A percentile compares a stretch with the other conserved stretches of the same genome.
Conservation (phyloP, 2,888 invertebrate genomes). For the Metacarcinus magister region DNA sequence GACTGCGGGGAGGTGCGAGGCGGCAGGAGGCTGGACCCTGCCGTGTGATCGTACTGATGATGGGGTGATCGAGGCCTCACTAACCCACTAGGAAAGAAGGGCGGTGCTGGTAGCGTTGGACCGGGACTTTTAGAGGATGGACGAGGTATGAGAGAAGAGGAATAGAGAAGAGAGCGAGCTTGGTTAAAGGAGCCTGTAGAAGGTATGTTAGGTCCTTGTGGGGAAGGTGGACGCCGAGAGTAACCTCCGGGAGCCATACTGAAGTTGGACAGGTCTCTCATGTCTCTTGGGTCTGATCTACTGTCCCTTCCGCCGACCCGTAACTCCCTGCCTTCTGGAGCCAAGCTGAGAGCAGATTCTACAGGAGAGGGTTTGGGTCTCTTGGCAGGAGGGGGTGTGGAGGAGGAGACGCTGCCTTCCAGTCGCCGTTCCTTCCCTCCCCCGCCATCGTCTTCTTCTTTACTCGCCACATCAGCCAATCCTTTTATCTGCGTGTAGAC, state of each 20-base stretch:
- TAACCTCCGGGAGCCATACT: constrained; percentile 72
- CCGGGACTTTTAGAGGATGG: constrained; percentile 80
- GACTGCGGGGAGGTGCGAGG: constrained; percentile 82
- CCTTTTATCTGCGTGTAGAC: constrained; percentile 80
- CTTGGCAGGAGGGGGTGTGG: constrained; percentile 76
- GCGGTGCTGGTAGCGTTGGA: constrained; percentile 71
- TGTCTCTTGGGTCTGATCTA: constrained; percentile 69
- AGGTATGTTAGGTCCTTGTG: constrained; percentile 68
- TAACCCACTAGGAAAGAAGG: constrained; percentile 79
- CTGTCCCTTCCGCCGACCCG: constrained; percentile 65
- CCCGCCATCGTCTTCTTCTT: constrained; percentile 79
- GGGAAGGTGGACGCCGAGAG: constrained; percentile 76
- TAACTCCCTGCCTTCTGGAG: constrained; percentile 56
- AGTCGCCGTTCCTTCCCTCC: constrained; percentile 74
- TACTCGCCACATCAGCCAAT: constrained; percentile 81
- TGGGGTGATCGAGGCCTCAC: constrained; percentile 81
- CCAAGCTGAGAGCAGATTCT: constrained; percentile 56
- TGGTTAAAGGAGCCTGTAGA: constrained; percentile 67
- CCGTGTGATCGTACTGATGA: constrained; percentile 78
- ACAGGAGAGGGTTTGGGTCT: constrained; percentile 78
- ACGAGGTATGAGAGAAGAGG: constrained; percentile 79
- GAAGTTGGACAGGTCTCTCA: constrained; percentile 77
- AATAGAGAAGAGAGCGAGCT: constrained; percentile 76
- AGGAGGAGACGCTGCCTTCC: constrained; percentile 69
- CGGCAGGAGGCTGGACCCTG: constrained; percentile 80